Base-by-base conservation (phyloP, 2,888 invertebrate species). In the Cerceris ruficornis region DNA sequence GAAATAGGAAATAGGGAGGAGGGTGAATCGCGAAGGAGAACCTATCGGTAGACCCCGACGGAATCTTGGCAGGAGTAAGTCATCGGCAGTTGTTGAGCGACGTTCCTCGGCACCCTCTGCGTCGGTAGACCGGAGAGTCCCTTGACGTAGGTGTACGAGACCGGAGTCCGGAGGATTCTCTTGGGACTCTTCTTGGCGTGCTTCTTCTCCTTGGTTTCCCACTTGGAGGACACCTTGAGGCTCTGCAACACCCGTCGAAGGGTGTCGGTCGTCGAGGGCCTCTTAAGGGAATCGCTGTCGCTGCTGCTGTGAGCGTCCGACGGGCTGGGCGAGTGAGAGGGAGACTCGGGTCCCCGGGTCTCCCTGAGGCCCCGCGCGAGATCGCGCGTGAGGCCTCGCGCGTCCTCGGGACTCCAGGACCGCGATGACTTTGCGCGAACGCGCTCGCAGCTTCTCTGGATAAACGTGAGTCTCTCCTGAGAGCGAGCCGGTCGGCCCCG, bases 71-170 rank as follows among this genome's bases (percentile, higher is more conserved):
- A 89, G 71, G 80, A 82, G 67, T 76, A 85, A 6, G 82, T 77
- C 70, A 87, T 80, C 52, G 78, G 67, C 43, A 81, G 66, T 54
- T 87, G 86, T 55, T 90, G 89, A 17, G 88, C 86, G 58, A 88
- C 81, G 72, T 92, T 94, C 79, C 95, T 94, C 0, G 97, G 96
- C 28, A 97, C 95, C 88, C 97, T 94, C 90, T 96, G 96, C 0
- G 97, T 97, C 7, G 97, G 97, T 69, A 97, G 93, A 9, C 97
- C 97, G 8, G 97, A 97, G 81, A 96, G 94, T 59, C 97, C 97
- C 81, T 95, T 95, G 1, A 96, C 95, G 91, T 97, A 97, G 8
- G 96, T 96, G 91, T 97, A 97, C 0, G 95, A 94, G 11, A 96
- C 95, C 0, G 97, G 97, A 65, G 96, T 94, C 52, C 97, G 94